Conservation (phyloP, 2,113 vertebrate species). For the Upupa epops region DNA sequence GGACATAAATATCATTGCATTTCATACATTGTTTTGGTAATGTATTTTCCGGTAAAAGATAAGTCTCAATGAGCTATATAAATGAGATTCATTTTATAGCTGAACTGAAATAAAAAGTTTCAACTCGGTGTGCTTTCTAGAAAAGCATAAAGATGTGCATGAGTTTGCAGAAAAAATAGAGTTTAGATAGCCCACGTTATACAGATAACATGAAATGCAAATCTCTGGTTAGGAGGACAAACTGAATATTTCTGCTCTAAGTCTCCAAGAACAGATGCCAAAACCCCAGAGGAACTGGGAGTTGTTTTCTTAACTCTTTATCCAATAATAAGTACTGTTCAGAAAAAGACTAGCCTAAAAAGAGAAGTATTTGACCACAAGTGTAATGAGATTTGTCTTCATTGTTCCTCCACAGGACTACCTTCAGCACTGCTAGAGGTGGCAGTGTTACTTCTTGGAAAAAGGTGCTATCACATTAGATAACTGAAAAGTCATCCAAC, state of each 20-base stretch:
- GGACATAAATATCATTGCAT: not conserved
- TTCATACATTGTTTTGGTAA: not conserved
- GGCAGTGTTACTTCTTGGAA: not conserved
- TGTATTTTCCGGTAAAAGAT: conserved; percentile 20
- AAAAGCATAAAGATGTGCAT: not conserved
- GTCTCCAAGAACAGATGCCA: not conserved
- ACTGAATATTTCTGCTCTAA: not conserved
- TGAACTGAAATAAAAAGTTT: conserved; percentile 10
- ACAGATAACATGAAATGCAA: not conserved
- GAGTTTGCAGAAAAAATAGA: conserved; percentile 27
- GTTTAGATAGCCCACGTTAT: not conserved
- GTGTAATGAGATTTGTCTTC: not conserved
- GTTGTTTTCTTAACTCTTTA: not conserved
- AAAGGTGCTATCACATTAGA: not conserved
- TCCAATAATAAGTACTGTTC: not conserved
- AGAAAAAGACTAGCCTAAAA: not conserved
- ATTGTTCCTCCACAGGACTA: not conserved
- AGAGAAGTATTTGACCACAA: not conserved
- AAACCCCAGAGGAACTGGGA: not conserved
- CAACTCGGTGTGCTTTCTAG: not conserved
- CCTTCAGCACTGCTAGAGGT: not conserved
- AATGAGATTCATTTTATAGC: not conserved
- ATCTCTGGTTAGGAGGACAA: not conserved
- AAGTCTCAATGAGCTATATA: not conserved
- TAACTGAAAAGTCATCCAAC: not conserved